Evolutionary conservation across 2,797 vertebrate genomes (phyloP).

Genomic region (Anabacerthia variegaticeps): DNA sequence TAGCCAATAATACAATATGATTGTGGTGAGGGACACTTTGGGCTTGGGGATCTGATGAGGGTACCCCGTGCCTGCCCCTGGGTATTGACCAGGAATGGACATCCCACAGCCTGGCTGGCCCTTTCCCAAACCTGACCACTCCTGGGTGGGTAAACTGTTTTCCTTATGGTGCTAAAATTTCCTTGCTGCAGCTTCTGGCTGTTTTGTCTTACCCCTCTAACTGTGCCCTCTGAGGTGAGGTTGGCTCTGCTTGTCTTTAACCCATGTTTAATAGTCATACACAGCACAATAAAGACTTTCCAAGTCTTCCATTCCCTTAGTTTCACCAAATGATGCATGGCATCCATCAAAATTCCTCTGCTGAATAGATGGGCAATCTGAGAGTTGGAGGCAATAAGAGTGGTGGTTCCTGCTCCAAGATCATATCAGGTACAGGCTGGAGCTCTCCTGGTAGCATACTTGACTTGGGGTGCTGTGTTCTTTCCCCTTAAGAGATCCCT

Average conservation of each 20-base stretch:
- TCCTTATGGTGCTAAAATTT: neutral
- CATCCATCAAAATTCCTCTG: neutral
- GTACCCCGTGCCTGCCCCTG: too few relatives aligned
- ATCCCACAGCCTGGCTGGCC: neutral
- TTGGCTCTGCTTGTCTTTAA: neutral
- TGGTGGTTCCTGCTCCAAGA: neutral
- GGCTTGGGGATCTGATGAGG: neutral
- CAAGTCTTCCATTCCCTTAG: neutral
- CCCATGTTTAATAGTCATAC: rapidly evolving
- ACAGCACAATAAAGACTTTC: neutral
- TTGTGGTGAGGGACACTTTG: neutral
- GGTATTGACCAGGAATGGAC: neutral
- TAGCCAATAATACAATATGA: neutral
- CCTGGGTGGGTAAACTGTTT: neutral
- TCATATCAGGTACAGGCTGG: neutral
- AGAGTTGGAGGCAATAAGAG: neutral
- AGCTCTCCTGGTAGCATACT: rapidly evolving
- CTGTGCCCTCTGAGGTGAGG: rapidly evolving
- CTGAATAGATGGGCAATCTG: too few relatives aligned
- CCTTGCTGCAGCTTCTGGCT: neutral
- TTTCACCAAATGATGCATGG: neutral
- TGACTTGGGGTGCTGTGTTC: neutral
- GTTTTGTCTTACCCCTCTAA: neutral
- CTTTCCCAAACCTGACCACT: neutral
- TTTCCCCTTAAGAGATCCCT: neutral